Evolutionary conservation across 2,113 vertebrate species (phyloP).

Genomic region (Machaerirhynchus nigripectus): DNA sequence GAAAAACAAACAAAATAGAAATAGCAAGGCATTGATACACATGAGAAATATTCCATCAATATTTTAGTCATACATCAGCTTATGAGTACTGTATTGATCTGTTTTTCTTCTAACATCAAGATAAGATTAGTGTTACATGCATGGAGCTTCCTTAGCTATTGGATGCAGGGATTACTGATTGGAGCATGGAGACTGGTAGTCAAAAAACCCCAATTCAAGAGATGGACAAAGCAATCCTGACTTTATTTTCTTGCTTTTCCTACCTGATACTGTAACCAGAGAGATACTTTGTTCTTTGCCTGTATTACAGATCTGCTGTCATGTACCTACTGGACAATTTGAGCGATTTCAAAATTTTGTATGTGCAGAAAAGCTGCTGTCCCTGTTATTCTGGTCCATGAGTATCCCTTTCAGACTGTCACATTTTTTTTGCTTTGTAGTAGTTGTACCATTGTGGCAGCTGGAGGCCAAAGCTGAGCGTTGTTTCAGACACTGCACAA

Average conservation of each 20-base stretch:
- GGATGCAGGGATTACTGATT: not conserved
- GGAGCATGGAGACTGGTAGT: not conserved
- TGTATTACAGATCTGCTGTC: not conserved
- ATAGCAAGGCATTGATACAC: not conserved
- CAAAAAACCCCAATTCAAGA: not conserved
- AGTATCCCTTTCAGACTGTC: not conserved
- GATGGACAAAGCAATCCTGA: not conserved
- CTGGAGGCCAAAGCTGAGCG: not conserved
- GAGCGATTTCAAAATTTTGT: not conserved
- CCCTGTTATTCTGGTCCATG: not conserved
- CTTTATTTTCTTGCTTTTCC: not conserved
- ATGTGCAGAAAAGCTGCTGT: not conserved
- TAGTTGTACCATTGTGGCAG: not conserved
- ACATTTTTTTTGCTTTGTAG: not conserved
- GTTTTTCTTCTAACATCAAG: constrained; percentile 11
- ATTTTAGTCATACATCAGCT: constrained; percentile 18
- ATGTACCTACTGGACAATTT: not conserved
- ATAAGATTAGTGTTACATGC: not conserved
- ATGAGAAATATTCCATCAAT: not conserved
- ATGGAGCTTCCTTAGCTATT: not conserved
- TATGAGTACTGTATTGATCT: constrained; percentile 25
- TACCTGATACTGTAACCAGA: not conserved
- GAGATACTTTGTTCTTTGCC: not conserved
- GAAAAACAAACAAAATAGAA: not conserved
- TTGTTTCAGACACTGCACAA: not conserved